phyloP scores from a whole-genome alignment of 30 jellyfish, hydroid and myxozoan genomes.

The Clytia hemisphaerica region DNA sequence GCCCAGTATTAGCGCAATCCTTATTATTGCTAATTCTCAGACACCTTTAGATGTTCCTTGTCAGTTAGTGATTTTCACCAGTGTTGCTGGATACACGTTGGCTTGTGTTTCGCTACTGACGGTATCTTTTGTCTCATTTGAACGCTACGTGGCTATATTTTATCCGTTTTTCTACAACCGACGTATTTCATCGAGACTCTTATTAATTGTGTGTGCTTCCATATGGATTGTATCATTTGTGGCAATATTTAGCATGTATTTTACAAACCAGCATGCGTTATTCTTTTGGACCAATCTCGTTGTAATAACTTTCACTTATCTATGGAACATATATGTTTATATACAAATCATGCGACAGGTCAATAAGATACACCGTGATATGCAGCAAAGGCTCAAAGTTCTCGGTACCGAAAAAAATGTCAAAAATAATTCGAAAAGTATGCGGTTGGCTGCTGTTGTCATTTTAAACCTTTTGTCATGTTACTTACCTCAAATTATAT shows the following conservation, averaged over 20 bases:
- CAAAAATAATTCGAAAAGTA: slow-evolving; percentile 44
- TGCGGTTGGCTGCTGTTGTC: slow-evolving; percentile 38
- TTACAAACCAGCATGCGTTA: slow-evolving; percentile 4
- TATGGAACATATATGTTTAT: slow-evolving; percentile 52
- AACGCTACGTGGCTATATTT: slow-evolving; percentile 63
- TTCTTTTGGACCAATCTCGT: slow-evolving; percentile 44
- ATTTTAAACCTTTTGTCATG: slow-evolving; percentile 41
- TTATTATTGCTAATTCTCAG: slow-evolving; percentile 2
- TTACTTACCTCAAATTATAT: slow-evolving; percentile 44
- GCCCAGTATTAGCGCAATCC: slow-evolving; percentile 32
- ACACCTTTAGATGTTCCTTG: slow-evolving; percentile 31
- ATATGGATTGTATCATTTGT: slow-evolving; percentile 39
- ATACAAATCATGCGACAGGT: slow-evolving; percentile 41
- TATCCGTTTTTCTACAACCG: slow-evolving; percentile 39
- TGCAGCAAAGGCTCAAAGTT: slow-evolving; percentile 35
- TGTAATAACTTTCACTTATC: slow-evolving; percentile 33
- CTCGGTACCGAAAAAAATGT: background rate
- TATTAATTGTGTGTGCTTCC: slow-evolving; percentile 2
- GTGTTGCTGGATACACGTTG: slow-evolving; percentile 41
- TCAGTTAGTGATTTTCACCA: slow-evolving; percentile 15
- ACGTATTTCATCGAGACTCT: slow-evolving; percentile 16
- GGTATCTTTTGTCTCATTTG: slow-evolving; percentile 56
- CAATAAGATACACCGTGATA: slow-evolving; percentile 23
- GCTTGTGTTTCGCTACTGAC: slow-evolving; percentile 57
- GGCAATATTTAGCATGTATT: slow-evolving; percentile 18